phyloP scores from a whole-genome alignment of 1,140 invertebrate species.

The Bombus balteatus region DNA sequence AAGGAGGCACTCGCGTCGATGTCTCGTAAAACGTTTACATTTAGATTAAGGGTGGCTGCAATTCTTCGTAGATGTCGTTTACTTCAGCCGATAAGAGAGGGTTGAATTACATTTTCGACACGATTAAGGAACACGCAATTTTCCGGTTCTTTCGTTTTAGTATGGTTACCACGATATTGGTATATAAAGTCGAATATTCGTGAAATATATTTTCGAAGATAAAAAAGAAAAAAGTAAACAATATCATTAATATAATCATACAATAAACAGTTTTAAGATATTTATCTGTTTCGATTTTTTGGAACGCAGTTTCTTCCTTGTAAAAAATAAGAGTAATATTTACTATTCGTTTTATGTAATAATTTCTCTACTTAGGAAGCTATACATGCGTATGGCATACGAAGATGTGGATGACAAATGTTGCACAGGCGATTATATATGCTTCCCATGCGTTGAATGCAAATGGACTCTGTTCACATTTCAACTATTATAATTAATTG shows the following conservation, averaged over 20 bases:
- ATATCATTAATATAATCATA: too few relatives aligned
- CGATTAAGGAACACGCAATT: neutral
- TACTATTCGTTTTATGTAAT: neutral
- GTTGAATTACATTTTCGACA: neutral
- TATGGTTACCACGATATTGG: too few relatives aligned
- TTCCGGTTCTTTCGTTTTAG: neutral
- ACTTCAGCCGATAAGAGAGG: neutral
- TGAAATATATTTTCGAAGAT: too few relatives aligned
- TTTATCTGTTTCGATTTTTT: too few relatives aligned
- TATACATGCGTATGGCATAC: neutral
- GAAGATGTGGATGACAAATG: neutral
- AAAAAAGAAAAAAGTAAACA: too few relatives aligned
- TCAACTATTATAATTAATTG: neutral
- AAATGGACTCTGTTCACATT: neutral
- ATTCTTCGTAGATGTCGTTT: neutral
- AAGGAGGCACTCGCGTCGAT: conserved; percentile 13
- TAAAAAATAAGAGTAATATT: too few relatives aligned
- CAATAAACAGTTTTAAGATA: too few relatives aligned
- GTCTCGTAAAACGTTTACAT: conserved; percentile 8
- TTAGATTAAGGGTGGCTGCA: neutral
- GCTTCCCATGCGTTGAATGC: neutral
- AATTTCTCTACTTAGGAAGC: neutral
- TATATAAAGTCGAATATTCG: too few relatives aligned
- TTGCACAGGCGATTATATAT: neutral
- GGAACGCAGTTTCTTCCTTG: too few relatives aligned